These are phyloP conservation scores for Cerastis leucographa DNA, from an alignment of 2,888 invertebrate species.

Conservation along the genomic window DNA sequence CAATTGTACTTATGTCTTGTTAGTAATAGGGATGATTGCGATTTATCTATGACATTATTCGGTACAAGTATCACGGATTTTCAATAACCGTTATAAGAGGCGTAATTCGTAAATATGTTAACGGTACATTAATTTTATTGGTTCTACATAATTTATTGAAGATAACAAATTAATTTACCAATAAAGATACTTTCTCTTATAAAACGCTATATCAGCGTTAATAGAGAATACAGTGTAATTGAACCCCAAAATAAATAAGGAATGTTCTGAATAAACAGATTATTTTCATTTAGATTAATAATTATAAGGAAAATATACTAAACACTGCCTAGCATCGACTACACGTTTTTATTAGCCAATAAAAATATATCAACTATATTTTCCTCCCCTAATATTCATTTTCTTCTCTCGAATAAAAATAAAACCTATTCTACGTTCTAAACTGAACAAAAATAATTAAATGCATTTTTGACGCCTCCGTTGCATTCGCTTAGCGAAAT, in stretches of 20 bases:
- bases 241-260: too few species aligned
- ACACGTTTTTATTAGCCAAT: conserved; percentile 2
- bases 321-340: background rate
- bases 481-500: too few species aligned
- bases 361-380: background rate
- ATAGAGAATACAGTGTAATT: background rate
- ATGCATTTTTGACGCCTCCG: conserved; percentile 3
- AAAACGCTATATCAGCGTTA: background rate
- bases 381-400: background rate
- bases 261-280: background rate
- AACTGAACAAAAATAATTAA: background rate
- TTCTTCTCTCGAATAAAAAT: background rate
- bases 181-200: background rate
- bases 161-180: background rate
- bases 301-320: background rate
- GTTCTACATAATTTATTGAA: background rate
- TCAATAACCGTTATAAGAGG: background rate
- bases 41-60: too few species aligned
- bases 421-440: background rate
- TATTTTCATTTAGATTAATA: background rate
- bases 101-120: background rate
- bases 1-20: too few species aligned
- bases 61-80: background rate
- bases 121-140: conserved; percentile 30
- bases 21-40: background rate